Base-by-base conservation (phyloP, 2,888 invertebrate genomes). In the Kryphioiulus occultus region DNA sequence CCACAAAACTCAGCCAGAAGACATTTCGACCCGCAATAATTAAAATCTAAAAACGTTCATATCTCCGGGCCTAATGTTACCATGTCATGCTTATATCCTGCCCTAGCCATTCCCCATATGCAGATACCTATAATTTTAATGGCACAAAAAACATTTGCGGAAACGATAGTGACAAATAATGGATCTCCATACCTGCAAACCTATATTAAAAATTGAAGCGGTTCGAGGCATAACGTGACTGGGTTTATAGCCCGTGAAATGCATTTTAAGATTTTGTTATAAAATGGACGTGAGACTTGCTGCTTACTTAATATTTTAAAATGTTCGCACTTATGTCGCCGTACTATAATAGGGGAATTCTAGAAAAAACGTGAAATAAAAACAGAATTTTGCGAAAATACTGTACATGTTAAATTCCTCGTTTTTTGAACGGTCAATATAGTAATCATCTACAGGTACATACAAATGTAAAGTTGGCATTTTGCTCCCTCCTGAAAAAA, bases 1-100 rank as follows among this genome's bases (percentile, higher is more conserved):
- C 26, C 68, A 26, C 68, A 68, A 68, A 68, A 68, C 26, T 26
- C 68, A 68, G 68, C 26, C 68, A 68, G 68, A 26, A 68, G 68
- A 68, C 68, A 68, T 68, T 68, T 68, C 68, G 68, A 68, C 68
- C 68, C 26, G 68, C 68, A 68, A 68, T 68, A 68, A 68, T 68
- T 68, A 68, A 68, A 68, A 26, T 26, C 26, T 68, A 26, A 68
- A 68, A 68, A 68, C 68, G 68, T 68, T 68, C 26, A 12, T 68
- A n/a, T 10, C 68, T 26, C 26, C 26, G 15, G 68, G 68, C 68
- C 22, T 26, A 68, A 68, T 26, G 26, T 68, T 68, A 68, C 68
- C 68, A 68, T 68, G 68, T 68, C 68, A 68, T 26, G 68, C 68
- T 68, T 68, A 26, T 26, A 68, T 68, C 68, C 68, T 30, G 59